Percentiles rank a stretch among this genome's conserved stretches.
Conservation (phyloP, 1,140 invertebrate species). For the Dufourea novaeangliae region DNA sequence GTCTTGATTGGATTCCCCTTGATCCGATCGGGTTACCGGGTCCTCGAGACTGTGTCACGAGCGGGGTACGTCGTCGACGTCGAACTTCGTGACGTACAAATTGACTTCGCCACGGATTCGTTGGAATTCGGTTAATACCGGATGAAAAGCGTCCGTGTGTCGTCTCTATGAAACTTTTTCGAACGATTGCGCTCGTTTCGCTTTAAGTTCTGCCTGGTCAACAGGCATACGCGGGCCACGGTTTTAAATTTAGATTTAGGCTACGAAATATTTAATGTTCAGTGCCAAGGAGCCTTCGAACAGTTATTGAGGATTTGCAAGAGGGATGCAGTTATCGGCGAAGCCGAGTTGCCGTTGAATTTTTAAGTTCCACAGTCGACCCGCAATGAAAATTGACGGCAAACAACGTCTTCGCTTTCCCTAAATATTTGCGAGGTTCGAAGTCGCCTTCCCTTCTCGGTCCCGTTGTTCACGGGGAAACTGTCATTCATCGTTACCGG, state of each 20-base stretch:
- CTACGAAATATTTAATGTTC: no score
- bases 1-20: constrained; percentile 20
- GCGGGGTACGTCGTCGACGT: background rate
- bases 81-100: constrained; percentile 1
- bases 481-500: constrained; percentile 27
- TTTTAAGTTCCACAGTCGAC: constrained; percentile 10
- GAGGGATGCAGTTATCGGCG: constrained; percentile 37
- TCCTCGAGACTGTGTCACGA: constrained; percentile 2
- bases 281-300: no score
- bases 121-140: constrained; percentile 48
- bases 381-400: constrained; percentile 45
- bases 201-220: no score
- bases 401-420: constrained; percentile 28
- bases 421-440: constrained; percentile 21
- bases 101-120: constrained; percentile 10
- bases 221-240: constrained; percentile 22
- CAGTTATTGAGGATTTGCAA: no score
- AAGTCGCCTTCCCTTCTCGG: background rate
- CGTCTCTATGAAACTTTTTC: background rate
- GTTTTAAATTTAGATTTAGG: no score
- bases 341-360: constrained; percentile 9
- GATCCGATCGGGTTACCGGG: constrained; percentile 7
- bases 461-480: background rate
- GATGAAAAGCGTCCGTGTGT: background rate
- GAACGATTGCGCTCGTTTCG: background rate